These are phyloP conservation scores for Okapia johnstoni DNA, from an alignment of 2,113 vertebrate species.

Conservation along the genomic window DNA sequence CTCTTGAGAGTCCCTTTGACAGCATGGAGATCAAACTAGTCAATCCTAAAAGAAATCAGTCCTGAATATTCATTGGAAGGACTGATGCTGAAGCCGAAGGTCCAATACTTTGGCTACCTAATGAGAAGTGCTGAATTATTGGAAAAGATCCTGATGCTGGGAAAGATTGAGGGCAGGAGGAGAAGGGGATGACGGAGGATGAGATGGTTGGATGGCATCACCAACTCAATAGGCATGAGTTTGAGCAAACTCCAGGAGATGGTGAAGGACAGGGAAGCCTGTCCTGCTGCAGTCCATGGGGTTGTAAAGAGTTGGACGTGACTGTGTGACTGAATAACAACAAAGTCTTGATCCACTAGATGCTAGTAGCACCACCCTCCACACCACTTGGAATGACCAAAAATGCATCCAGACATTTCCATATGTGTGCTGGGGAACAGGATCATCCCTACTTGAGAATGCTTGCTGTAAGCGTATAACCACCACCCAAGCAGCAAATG, in stretches of 20 bases:
- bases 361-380: background rate
- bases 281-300: background rate
- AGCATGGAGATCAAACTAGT: background rate
- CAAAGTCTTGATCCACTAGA: background rate
- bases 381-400: background rate
- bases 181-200: background rate
- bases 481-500: background rate
- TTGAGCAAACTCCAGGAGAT: background rate
- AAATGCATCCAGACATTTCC: background rate
- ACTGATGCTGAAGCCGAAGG: background rate
- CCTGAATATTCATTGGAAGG: background rate
- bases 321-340: background rate
- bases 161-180: background rate
- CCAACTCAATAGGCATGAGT: background rate
- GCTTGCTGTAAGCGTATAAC: background rate
- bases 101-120: background rate
- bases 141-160: background rate
- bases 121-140: background rate
- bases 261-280: background rate
- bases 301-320: background rate
- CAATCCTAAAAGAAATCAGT: background rate
- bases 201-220: background rate
- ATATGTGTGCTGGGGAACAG: background rate
- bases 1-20: background rate
- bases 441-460: accelerated